These are phyloP conservation scores for Resseliella maxima DNA, from an alignment of 2,888 invertebrate genomes.

Conservation along the genomic window DNA sequence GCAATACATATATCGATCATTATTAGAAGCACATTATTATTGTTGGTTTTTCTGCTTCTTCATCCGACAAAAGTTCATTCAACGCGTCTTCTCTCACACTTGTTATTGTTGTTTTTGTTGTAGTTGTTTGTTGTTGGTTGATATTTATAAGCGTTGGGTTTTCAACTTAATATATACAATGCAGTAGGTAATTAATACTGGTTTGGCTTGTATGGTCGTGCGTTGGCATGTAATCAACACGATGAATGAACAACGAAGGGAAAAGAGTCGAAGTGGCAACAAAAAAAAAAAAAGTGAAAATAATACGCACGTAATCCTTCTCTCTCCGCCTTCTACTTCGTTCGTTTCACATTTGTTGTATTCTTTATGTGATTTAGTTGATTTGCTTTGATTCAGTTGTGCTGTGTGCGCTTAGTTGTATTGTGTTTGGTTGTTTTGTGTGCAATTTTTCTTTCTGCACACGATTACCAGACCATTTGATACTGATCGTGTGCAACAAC, in stretches of 20 bases:
- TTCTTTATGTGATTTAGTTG: background rate
- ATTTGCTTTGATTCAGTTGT: too few species aligned
- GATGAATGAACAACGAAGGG: background rate
- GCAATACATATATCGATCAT: background rate
- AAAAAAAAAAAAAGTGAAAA: background rate
- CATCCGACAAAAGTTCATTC: background rate
- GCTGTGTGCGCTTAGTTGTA: too few species aligned
- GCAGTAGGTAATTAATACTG: background rate
- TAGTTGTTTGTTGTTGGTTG: background rate
- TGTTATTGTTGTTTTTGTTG: too few species aligned
- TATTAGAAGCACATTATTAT: background rate
- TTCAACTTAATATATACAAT: background rate
- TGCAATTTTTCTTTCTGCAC: background rate
- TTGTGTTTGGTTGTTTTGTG: background rate
- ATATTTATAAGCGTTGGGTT: background rate
- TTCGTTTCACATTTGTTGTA: background rate
- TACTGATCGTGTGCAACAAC: conserved; percentile 1
- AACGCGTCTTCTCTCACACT: background rate
- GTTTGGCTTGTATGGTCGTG: background rate
- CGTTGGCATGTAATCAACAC: background rate
- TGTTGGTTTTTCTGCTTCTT: background rate
- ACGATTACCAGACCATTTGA: background rate
- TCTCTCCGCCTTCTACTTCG: background rate
- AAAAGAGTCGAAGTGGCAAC: background rate
- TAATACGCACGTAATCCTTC: conserved; percentile 42